Percentiles rank a stretch among this genome's conserved stretches.
Evolutionary conservation across 2,113 vertebrate species (phyloP).

Genomic region (Serilophus lunatus): DNA sequence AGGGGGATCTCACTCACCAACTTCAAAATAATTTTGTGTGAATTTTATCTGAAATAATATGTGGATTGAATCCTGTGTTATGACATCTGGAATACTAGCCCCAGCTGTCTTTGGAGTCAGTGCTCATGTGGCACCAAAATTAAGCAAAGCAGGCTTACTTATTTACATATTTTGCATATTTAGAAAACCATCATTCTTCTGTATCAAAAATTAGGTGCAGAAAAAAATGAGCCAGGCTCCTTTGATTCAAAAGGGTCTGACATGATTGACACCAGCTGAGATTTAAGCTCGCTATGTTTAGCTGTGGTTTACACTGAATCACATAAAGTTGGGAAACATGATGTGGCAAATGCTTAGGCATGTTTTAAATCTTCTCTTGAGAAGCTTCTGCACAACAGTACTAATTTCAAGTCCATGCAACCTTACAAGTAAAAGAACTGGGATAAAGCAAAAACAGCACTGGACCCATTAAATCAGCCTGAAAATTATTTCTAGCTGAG

Average conservation of each 20-base stretch:
- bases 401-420: background rate
- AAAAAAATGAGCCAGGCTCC: background rate
- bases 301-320: background rate
- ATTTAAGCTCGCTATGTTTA: background rate
- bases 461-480: background rate
- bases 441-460: background rate
- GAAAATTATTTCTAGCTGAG: background rate
- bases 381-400: background rate
- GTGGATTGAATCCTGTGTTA: background rate
- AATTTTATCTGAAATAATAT: background rate
- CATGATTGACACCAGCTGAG: background rate
- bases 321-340: background rate
- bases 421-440: background rate
- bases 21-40: background rate
- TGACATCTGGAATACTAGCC: background rate
- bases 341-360: background rate
- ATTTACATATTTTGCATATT: conserved; percentile 33
- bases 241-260: background rate
- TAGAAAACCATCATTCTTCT: background rate
- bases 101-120: conserved; percentile 2
- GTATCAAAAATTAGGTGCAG: background rate
- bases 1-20: background rate
- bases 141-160: background rate
- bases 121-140: background rate
- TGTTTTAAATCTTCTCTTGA: background rate